phyloP scores from a whole-genome alignment of 2,888 invertebrate genomes.

The Phortica magna region DNA sequence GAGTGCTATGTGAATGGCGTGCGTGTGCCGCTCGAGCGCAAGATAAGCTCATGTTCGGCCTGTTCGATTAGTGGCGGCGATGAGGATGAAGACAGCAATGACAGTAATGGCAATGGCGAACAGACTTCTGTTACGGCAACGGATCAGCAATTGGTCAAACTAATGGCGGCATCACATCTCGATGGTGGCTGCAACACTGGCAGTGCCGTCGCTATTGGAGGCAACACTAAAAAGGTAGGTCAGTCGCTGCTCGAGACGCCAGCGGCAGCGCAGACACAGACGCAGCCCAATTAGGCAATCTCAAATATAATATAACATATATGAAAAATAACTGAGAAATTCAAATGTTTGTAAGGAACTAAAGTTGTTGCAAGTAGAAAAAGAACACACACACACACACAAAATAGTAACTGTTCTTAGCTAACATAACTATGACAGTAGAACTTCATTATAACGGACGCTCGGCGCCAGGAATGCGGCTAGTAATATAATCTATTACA shows the following conservation, averaged over 20 bases:
- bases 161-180: conserved; percentile 52
- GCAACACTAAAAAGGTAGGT: conserved; percentile 64
- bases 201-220: conserved; percentile 19
- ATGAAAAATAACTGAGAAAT: background rate
- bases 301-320: conserved; percentile 49
- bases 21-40: conserved; percentile 81
- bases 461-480: too few species aligned
- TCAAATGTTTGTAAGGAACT: background rate
- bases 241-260: conserved; percentile 16
- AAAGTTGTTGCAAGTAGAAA: too few species aligned
- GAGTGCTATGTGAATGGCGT: conserved; percentile 79
- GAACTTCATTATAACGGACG: too few species aligned
- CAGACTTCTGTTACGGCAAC: conserved; percentile 42
- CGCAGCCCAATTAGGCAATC: conserved; percentile 36
- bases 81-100: conserved; percentile 43
- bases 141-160: conserved; percentile 49
- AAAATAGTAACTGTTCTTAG: background rate
- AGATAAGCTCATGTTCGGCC: conserved; percentile 86
- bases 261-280: conserved; percentile 17
- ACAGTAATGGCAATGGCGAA: conserved; percentile 55
- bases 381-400: background rate
- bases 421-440: too few species aligned
- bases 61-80: conserved; percentile 86
- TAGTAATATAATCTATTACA: too few species aligned
- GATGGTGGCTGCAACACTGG: conserved; percentile 41